phyloP scores from a whole-genome alignment of 1,140 invertebrate genomes.

The Saxidomus purpurata region DNA sequence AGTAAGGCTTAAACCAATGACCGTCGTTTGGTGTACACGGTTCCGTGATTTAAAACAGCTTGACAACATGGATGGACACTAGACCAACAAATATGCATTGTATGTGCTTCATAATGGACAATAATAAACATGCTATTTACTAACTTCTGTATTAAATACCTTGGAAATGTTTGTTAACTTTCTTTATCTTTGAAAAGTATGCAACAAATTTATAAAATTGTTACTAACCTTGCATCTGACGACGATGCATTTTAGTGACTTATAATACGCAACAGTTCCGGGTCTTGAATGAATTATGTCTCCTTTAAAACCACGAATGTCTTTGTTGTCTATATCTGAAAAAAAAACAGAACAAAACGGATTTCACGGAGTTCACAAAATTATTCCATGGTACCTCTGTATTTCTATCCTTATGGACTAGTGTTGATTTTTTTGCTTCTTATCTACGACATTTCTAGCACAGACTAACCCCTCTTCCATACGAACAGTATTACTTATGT shows the following conservation, averaged over 20 bases:
- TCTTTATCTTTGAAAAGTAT: neutral
- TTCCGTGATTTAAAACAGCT: too few species aligned
- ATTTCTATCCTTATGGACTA: neutral
- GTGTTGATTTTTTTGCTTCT: neutral
- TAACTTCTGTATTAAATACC: neutral
- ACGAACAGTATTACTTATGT: neutral
- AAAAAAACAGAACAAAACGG: neutral
- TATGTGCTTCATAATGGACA: too few species aligned
- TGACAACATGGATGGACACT: too few species aligned
- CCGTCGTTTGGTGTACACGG: too few species aligned
- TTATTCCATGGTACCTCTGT: neutral
- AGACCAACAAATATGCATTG: too few species aligned
- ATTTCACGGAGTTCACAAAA: neutral
- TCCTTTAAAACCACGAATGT: neutral
- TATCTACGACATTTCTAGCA: neutral
- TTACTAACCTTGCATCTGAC: slow-evolving; percentile 28
- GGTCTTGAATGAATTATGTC: neutral
- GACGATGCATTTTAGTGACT: neutral
- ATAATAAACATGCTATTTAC: too few species aligned
- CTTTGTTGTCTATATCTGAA: neutral
- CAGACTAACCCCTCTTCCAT: too few species aligned
- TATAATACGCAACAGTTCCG: slow-evolving; percentile 31
- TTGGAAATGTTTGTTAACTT: neutral
- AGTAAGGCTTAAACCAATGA: too few species aligned
- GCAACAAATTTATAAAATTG: neutral